phyloP scores from a whole-genome alignment of 2,797 vertebrate genomes.

The Spea hammondii region DNA sequence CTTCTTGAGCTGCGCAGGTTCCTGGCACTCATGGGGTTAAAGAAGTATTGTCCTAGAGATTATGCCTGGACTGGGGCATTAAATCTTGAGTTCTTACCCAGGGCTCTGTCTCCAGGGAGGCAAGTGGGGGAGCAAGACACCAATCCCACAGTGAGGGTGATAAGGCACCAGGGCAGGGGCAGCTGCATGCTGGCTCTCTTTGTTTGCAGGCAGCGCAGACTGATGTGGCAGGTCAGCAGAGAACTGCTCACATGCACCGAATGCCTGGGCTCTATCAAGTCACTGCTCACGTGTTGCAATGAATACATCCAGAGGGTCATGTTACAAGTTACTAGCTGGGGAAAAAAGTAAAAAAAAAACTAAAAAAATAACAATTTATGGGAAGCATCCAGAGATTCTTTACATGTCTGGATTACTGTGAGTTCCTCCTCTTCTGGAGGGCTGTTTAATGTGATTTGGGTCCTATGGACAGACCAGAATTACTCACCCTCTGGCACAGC shows the following conservation, averaged over 20 bases:
- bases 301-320: constrained; percentile 56
- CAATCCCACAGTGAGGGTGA: constrained; percentile 56
- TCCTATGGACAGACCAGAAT: too few species aligned
- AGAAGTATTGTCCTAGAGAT: too few species aligned
- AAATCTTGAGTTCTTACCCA: constrained; percentile 73
- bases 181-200: constrained; percentile 59
- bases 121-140: constrained; percentile 66
- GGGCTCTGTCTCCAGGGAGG: constrained; percentile 64
- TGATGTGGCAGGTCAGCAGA: constrained; percentile 66
- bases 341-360: constrained; percentile 17
- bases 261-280: constrained; percentile 17
- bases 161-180: constrained; percentile 60
- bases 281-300: constrained; percentile 58
- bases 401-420: neutral
- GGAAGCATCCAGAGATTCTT: constrained; percentile 29
- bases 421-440: neutral
- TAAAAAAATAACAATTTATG: constrained; percentile 53
- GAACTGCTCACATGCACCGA: neutral
- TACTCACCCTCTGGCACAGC: too few species aligned
- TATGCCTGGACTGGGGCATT: neutral
- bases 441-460: neutral
- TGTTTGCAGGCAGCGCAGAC: constrained; percentile 26
- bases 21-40: too few species aligned
- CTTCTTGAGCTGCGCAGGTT: too few species aligned
- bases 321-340: constrained; percentile 59